These are phyloP conservation scores for Oscarella lobularis DNA, from an alignment of 37 sponge, comb jelly and placozoan genomes.

Conservation along the genomic window DNA sequence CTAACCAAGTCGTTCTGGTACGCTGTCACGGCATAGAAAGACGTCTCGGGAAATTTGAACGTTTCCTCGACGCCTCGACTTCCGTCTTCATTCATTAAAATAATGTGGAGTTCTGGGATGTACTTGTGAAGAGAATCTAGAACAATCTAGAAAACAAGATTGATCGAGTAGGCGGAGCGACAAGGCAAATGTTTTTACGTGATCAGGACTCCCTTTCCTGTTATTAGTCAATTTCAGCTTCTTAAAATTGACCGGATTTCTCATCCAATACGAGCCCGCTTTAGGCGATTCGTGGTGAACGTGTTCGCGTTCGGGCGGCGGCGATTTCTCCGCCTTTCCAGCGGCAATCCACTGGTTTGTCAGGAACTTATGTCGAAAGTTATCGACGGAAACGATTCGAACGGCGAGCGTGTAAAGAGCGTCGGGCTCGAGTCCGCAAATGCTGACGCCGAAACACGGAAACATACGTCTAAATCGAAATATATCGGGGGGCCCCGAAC, in stretches of 20 bases:
- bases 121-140: slow-evolving; percentile 80
- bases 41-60: slow-evolving; percentile 39
- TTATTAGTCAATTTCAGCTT: neutral
- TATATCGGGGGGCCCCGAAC: neutral
- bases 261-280: neutral
- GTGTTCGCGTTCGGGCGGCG: neutral
- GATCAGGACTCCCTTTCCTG: neutral
- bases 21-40: slow-evolving; percentile 63
- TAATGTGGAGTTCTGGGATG: slow-evolving; percentile 23
- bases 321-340: neutral
- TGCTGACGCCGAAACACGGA: neutral
- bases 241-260: neutral
- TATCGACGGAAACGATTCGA: neutral
- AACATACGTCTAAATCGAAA: neutral
- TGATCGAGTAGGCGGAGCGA: neutral
- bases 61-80: neutral
- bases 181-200: neutral
- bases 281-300: neutral
- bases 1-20: slow-evolving; percentile 58
- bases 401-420: neutral
- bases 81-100: neutral
- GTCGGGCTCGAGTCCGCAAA: neutral
- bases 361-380: neutral
- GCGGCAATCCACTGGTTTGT: neutral
- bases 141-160: slow-evolving; percentile 18